phyloP scores from a whole-genome alignment of 2,888 invertebrate genomes.

The Stegana nigrithorax region DNA sequence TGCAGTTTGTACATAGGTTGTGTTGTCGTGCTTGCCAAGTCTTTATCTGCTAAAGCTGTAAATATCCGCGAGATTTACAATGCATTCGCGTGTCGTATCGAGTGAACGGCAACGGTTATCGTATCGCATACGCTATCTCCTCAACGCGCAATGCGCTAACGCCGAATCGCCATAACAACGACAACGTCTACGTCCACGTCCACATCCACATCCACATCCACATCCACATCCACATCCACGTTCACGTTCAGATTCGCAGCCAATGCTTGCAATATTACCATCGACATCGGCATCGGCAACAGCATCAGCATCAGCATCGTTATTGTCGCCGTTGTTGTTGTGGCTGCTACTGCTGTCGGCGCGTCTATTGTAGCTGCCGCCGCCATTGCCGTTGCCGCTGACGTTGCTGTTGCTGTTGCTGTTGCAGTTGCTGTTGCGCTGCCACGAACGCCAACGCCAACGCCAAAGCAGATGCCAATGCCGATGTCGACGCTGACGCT shows the following conservation, averaged over 20 bases:
- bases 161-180: no score
- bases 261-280: background rate
- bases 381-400: background rate
- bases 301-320: constrained; percentile 20
- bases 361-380: constrained; percentile 13
- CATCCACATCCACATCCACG: no score
- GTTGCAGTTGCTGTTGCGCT: no score
- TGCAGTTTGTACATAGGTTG: background rate
- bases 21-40: constrained; percentile 7
- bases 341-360: no score
- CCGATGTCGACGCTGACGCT: no score
- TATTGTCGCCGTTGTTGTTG: background rate
- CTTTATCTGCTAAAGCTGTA: constrained; percentile 62
- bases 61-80: constrained; percentile 67
- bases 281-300: constrained; percentile 24
- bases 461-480: no score
- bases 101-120: constrained; percentile 9
- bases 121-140: background rate
- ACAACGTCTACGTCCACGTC: no score
- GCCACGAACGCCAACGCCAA: no score
- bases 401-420: no score
- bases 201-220: background rate
- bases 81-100: constrained; percentile 37
- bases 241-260: background rate
- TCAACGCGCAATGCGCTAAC: background rate